Base-by-base conservation (phyloP, 2,888 invertebrate genomes). In the Aromia moschata region DNA sequence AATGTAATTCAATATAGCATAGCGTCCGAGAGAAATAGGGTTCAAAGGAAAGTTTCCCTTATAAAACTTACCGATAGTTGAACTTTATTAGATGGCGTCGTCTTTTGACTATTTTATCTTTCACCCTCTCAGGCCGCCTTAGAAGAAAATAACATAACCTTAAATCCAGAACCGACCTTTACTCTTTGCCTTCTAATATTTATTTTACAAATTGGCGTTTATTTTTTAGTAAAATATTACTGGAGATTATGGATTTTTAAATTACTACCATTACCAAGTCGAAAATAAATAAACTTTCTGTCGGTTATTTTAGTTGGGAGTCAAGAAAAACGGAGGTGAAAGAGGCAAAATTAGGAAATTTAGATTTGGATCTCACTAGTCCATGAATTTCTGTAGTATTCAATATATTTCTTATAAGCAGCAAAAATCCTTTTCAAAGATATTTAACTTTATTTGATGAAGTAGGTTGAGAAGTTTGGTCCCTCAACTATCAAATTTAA, bases 161-260 rank as follows among this genome's bases (percentile, higher is more conserved):
- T 40, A 47, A 36, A 38, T 49, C 49, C 49, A 49, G 38, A 38
- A 49, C 38, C 36, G 49, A 33, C 16, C 49, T 49, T 18, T 49
- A 38, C 37, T 49, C 37, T 60, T 58, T 55, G 41, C 43, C 57
- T 54, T 52, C 60, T n/a, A 63, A 63, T 63, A 57, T 63, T 63
- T 60, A 55, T 54, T 40, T 41, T 44, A 47, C 33, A 37, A 57
- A 63, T 57, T 60, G 57, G 55, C 59, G 20, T 60, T 59, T 57
- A 54, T 56, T 54, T 52, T 53, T 52, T 31, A 47, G 52, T 10
- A 41, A 47, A 53, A 56, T 47, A 20, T 49, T 49, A 11, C 14
- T 43, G 1, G 1, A 5, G 20, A 14, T 43, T 7, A 43, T 20
- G 43, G 49, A 49, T 49, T 38, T n/a, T n/a, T n/a, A n/a, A n/a